Evolutionary conservation across 2,113 vertebrate genomes (phyloP).

Genomic region (Marmota flaviventris): DNA sequence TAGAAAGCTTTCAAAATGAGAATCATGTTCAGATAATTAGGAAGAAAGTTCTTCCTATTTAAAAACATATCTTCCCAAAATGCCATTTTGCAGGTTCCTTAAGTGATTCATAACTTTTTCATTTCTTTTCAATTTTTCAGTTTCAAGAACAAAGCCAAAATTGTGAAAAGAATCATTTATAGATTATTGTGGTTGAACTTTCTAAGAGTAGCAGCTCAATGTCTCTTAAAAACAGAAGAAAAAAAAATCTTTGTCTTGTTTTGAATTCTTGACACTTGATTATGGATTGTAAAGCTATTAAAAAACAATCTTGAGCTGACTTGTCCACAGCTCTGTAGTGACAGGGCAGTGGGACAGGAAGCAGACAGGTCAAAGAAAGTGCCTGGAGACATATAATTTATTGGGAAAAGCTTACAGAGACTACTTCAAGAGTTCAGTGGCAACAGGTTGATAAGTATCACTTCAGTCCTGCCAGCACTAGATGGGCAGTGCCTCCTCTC

Average conservation of each 20-base stretch:
- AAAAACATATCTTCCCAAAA: constrained; percentile 39
- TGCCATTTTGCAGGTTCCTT: neutral
- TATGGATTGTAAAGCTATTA: neutral
- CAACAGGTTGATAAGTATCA: too few species aligned
- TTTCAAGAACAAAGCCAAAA: constrained; percentile 15
- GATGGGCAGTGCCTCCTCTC: too few species aligned
- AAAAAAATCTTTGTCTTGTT: neutral
- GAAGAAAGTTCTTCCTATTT: constrained; percentile 67
- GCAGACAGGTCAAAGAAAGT: too few species aligned
- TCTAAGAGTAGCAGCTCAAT: neutral
- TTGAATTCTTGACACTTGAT: neutral
- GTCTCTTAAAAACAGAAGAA: neutral
- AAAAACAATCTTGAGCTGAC: neutral
- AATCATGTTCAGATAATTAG: constrained; percentile 69
- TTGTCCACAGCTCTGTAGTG: too few species aligned
- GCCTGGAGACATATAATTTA: too few species aligned
- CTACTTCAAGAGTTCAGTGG: too few species aligned
- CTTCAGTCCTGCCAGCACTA: too few species aligned
- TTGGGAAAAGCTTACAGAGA: too few species aligned
- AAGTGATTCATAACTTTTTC: neutral
- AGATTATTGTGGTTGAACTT: neutral
- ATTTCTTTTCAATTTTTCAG: constrained; percentile 22
- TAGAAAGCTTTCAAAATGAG: constrained; percentile 80
- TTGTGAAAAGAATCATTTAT: neutral
- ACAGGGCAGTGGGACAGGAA: too few species aligned